Conservation (phyloP, 2,113 vertebrate genomes). For the Hydrochoerus hydrochaeris region DNA sequence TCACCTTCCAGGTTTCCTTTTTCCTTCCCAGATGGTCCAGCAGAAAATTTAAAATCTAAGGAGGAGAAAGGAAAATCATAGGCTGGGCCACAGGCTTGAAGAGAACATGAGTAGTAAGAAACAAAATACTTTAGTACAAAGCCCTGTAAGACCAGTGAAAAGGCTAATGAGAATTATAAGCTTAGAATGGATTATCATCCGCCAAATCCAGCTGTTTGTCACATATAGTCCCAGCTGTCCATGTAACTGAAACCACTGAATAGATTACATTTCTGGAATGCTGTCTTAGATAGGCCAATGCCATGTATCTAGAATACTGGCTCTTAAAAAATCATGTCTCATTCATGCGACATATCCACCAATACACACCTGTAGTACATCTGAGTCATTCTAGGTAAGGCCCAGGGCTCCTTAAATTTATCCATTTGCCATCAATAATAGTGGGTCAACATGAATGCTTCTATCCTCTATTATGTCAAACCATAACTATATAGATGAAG, state of each 20-base stretch:
- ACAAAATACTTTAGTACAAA: slow-evolving; percentile 15
- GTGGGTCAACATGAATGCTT: not conserved
- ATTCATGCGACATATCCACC: not conserved
- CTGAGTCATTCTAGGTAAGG: not conserved
- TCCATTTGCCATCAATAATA: not conserved
- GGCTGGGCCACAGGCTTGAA: not conserved
- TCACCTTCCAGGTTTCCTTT: not conserved
- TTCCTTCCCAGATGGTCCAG: not conserved
- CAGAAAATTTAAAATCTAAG: not conserved
- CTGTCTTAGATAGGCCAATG: not conserved
- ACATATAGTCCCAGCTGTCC: not conserved
- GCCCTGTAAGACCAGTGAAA: not conserved
- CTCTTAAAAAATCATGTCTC: not conserved
- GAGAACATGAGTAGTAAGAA: not conserved
- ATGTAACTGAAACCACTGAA: not conserved
- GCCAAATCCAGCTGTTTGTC: not conserved
- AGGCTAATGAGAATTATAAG: not conserved
- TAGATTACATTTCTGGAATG: not conserved
- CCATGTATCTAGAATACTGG: not conserved
- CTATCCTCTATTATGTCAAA: not conserved
- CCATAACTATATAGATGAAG: not conserved
- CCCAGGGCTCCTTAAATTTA: not conserved
- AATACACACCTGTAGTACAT: not conserved
- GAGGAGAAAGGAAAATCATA: not conserved
- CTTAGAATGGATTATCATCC: slow-evolving; percentile 32